Base-by-base conservation (phyloP, 2,113 vertebrate genomes). In the Mystacornis crossleyi region DNA sequence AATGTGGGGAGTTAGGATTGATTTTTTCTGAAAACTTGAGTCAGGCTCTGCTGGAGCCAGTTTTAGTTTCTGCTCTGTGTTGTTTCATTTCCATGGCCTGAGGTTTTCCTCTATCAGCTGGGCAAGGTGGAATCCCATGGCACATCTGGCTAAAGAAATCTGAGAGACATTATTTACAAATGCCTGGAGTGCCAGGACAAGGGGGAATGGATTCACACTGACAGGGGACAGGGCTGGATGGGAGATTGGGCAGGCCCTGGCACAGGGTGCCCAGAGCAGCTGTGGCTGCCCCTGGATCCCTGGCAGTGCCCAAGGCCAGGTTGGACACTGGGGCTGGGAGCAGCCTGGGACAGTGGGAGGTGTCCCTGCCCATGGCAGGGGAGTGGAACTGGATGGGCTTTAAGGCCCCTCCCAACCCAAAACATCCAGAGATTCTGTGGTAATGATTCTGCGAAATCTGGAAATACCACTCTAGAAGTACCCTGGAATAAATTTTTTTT, bases 371-470 rank as follows among this genome's bases (percentile, higher is more conserved):
- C 51, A 19, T 19, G 36, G 26, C 43, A 33, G 18, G 18, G 12
- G 13, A n/a, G n/a, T 5, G 14, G 33, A 0, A 42, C 1, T 4
- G 6, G 5, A 0, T 17, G 28, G 1, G 4, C 0, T 20, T 53
- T 45, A 4, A 25, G 6, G 19, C 47, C 19, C 28, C 8, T 58
- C 16, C 29, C 11, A 1, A 6, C 45, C 19, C 45, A 28, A 40
- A 21, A 4, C 14, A 45, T 24, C 43, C 36, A 4, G 4, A 2
- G 10, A 15, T 24, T 34, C 42, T n/a, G 3, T 62, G 25, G 45
- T 29, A 40, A 29, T 31, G 31, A 20, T 57, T 42, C 25, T 34
- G 14, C 34, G 34, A 38, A 72, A 73, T 33, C 7, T 43, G 24
- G 19, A 42, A 29, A 12, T 18, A 25, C n/a, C 58, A 25, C 19